A percentile compares a stretch with the other conserved stretches of the same genome.
phyloP scores from a whole-genome alignment of 1,140 invertebrate species.

The Coboldia fuscipes region DNA sequence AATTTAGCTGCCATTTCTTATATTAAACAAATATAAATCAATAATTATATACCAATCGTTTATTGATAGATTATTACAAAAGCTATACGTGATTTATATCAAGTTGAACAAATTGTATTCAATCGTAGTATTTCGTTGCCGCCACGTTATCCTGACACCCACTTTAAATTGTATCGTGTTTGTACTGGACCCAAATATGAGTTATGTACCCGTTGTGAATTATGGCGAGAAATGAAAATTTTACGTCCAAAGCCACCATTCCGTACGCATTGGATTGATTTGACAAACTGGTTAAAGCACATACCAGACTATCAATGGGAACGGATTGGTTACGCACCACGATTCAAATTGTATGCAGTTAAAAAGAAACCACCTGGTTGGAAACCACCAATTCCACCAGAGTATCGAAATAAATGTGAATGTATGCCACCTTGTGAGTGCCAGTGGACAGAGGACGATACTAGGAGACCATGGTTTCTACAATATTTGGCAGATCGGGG shows the following conservation, averaged over 20 bases:
- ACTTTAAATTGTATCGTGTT: conserved; percentile 12
- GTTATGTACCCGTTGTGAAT: conserved; percentile 12
- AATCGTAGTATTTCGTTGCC: conserved; percentile 5
- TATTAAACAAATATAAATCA: too few relatives aligned
- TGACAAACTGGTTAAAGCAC: neutral
- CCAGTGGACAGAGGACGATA: neutral
- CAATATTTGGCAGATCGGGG: neutral
- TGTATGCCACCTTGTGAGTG: neutral
- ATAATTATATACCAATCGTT: too few relatives aligned
- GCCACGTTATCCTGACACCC: conserved; percentile 9
- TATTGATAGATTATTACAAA: conserved; percentile 10
- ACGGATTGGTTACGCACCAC: neutral
- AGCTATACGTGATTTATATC: conserved; percentile 12
- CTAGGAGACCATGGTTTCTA: neutral
- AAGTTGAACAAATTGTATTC: conserved; percentile 10
- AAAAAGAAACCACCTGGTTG: neutral
- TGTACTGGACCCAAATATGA: conserved; percentile 12
- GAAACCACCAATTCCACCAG: neutral
- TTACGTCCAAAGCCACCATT: neutral
- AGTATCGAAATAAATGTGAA: neutral
- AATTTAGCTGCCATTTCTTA: too few relatives aligned
- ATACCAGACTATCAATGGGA: neutral
- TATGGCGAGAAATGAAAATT: conserved; percentile 15
- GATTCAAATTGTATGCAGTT: neutral
- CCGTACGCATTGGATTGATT: neutral